These are phyloP conservation scores for Drosophila multiciliata DNA, from an alignment of 2,888 invertebrate genomes.

Conservation along the genomic window DNA sequence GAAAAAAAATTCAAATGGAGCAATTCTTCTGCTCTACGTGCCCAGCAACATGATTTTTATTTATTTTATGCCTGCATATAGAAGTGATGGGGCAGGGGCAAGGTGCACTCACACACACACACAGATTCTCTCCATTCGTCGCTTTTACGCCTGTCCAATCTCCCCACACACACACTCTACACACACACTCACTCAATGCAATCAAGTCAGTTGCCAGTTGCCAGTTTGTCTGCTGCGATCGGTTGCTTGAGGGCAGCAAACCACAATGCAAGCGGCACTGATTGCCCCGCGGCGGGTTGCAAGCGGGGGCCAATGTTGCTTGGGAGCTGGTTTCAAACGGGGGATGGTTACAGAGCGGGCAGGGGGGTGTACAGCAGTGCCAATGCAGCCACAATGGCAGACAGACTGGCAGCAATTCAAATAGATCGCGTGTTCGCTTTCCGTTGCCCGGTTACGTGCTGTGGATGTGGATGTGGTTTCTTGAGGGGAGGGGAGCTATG, in stretches of 20 bases:
- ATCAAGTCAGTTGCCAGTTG: slow-evolving; percentile 62
- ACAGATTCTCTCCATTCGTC: slow-evolving; percentile 62
- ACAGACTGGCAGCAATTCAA: slow-evolving; percentile 75
- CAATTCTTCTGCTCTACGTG: slow-evolving; percentile 43
- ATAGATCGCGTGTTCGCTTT: slow-evolving; percentile 72
- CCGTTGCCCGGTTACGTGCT: slow-evolving; percentile 47
- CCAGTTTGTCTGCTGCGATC: slow-evolving; percentile 79
- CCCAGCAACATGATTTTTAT: slow-evolving; percentile 38
- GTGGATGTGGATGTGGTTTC: slow-evolving; percentile 28
- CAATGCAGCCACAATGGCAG: slow-evolving; percentile 65
- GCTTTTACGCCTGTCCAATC: slow-evolving; percentile 18
- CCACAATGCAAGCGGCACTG: slow-evolving; percentile 54
- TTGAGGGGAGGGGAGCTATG: neutral
- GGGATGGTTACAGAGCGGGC: neutral
- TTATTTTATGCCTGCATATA: neutral
- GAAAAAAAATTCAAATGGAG: slow-evolving; percentile 31
- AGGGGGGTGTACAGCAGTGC: neutral
- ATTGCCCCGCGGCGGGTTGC: slow-evolving; percentile 38
- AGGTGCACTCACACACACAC: slow-evolving; percentile 36
- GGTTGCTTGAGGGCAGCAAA: slow-evolving; percentile 53
- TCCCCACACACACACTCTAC: neutral
- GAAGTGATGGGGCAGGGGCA: slow-evolving; percentile 5
- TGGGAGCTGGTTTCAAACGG: slow-evolving; percentile 32
- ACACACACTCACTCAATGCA: slow-evolving; percentile 54
- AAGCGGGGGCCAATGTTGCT: slow-evolving; percentile 24